Percentiles rank a stretch among this genome's conserved stretches.
These are phyloP conservation scores for Andrena flavipes DNA, from an alignment of 2,888 invertebrate genomes.

Conservation along the genomic window DNA sequence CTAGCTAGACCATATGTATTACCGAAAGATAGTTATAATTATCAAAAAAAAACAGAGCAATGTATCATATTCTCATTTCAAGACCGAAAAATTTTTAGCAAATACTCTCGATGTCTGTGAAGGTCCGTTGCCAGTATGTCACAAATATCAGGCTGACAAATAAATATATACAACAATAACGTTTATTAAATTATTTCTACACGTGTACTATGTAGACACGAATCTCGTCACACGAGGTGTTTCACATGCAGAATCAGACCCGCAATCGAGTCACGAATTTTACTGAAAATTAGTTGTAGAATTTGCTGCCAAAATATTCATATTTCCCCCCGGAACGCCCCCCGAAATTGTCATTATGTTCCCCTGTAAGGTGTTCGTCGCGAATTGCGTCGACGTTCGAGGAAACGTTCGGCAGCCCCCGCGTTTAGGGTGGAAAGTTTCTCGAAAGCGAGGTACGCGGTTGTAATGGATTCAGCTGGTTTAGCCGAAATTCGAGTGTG, in stretches of 20 bases:
- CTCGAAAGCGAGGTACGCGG: neutral
- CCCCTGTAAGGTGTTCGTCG: neutral
- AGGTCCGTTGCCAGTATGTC: too few relatives aligned
- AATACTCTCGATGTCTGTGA: too few relatives aligned
- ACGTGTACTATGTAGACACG: neutral
- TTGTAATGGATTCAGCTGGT: slow-evolving; percentile 43
- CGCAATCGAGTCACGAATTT: neutral
- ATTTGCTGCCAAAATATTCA: neutral
- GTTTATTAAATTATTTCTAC: neutral
- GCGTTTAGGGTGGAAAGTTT: slow-evolving; percentile 17
- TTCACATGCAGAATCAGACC: neutral
- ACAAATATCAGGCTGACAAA: too few relatives aligned
- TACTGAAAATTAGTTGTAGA: neutral
- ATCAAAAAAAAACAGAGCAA: too few relatives aligned
- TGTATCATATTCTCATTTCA: too few relatives aligned
- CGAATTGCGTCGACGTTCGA: neutral
- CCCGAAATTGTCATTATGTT: slow-evolving; percentile 4
- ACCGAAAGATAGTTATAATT: too few relatives aligned
- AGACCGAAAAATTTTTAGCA: too few relatives aligned
- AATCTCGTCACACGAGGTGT: neutral
- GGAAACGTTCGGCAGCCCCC: slow-evolving; percentile 8
- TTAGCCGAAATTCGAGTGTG: slow-evolving; percentile 45
- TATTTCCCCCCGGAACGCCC: neutral
- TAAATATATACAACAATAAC: too few relatives aligned
- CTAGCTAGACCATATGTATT: too few relatives aligned